Percentiles rank a stretch among this genome's conserved stretches.
Evolutionary conservation across 2,888 invertebrate species (phyloP).

Genomic region (Chironomus riparius): DNA sequence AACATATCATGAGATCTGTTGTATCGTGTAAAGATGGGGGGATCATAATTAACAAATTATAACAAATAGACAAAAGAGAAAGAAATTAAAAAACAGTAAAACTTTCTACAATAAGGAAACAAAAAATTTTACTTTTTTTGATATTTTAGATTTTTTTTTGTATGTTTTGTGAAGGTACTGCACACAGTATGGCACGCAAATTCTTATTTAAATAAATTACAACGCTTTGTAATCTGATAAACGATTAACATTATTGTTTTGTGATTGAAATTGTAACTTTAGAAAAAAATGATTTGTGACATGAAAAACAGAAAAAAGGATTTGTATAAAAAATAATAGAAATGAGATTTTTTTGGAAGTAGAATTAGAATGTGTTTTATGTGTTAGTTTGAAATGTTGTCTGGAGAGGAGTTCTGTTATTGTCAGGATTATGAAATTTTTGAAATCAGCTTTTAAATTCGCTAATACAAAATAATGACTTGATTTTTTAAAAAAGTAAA

Average conservation of each 20-base stretch:
- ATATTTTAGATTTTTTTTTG: neutral
- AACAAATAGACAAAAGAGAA: neutral
- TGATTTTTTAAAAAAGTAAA: constrained; percentile 10
- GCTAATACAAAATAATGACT: neutral
- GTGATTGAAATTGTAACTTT: neutral
- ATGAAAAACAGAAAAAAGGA: constrained; percentile 12
- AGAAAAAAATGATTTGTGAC: constrained; percentile 15
- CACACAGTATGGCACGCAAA: constrained; percentile 41
- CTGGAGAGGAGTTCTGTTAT: neutral
- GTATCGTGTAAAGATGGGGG: neutral
- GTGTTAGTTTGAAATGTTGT: neutral
- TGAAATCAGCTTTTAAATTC: neutral
- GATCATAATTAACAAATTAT: too few relatives aligned
- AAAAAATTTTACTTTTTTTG: neutral
- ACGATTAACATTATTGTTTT: neutral
- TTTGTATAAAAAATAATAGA: neutral
- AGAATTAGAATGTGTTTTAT: neutral
- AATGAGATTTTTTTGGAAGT: neutral
- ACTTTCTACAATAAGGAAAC: constrained; percentile 3
- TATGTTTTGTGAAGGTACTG: constrained; percentile 38
- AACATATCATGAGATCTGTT: neutral
- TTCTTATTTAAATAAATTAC: constrained; percentile 1
- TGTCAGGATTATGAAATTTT: neutral
- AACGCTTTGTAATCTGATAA: neutral
- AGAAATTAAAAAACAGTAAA: neutral